These are phyloP conservation scores for Folsomia manolachei DNA, from an alignment of 2,888 invertebrate genomes.

Conservation along the genomic window DNA sequence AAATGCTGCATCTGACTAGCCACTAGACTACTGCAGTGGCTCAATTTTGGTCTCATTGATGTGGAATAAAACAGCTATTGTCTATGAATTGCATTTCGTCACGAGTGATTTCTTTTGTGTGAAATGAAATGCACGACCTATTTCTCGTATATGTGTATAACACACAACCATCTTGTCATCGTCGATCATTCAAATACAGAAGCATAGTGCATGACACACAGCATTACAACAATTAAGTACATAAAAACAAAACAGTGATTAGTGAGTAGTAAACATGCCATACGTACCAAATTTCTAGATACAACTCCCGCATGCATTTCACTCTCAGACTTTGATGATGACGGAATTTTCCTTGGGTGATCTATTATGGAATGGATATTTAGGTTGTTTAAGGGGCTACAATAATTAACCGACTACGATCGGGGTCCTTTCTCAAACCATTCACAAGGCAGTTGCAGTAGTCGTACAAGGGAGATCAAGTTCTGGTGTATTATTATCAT, in stretches of 20 bases:
- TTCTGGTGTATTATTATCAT: background rate
- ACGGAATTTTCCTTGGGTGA: background rate
- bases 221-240: too few species aligned
- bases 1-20: too few species aligned
- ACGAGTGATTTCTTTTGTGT: background rate
- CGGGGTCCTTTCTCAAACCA: slow-evolving; percentile 12
- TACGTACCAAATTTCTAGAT: slow-evolving; percentile 49
- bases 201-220: background rate
- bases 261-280: slow-evolving; percentile 11
- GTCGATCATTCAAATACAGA: too few species aligned
- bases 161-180: too few species aligned
- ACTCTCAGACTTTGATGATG: slow-evolving; percentile 7
- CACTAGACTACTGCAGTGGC: too few species aligned
- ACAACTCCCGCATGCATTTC: slow-evolving; percentile 48
- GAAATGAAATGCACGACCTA: too few species aligned
- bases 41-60: too few species aligned
- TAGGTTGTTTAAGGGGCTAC: background rate
- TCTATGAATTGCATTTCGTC: background rate
- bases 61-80: too few species aligned
- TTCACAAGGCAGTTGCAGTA: slow-evolving; percentile 21
- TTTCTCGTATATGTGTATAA: background rate
- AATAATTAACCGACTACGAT: too few species aligned
- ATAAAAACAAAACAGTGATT: background rate
- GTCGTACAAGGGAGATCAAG: slow-evolving; percentile 9
- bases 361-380: background rate